Conservation (phyloP, 30 jellyfish, hydroid and myxozoan genomes). For the Pseudorhiza aurosa region DNA sequence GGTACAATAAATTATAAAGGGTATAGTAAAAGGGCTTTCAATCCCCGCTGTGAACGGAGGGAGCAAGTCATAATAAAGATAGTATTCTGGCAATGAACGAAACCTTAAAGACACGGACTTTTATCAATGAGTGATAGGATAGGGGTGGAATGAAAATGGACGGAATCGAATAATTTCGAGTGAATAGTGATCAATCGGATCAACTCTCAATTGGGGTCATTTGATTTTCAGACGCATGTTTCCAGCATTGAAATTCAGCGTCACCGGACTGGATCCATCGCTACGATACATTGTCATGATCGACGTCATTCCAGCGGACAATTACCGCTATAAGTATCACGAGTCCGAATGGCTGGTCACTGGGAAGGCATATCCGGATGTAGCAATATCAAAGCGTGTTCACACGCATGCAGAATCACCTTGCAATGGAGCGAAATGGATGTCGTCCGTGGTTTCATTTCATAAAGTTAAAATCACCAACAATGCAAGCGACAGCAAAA, state of each 20-base stretch:
- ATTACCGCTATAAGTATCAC: slow-evolving; percentile 86
- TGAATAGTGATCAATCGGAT: too few relatives aligned
- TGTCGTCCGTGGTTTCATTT: slow-evolving; percentile 79
- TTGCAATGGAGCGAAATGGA: slow-evolving; percentile 90
- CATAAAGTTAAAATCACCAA: slow-evolving; percentile 89
- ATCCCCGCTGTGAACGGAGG: too few relatives aligned
- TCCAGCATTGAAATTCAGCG: slow-evolving; percentile 77
- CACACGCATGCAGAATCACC: slow-evolving; percentile 88
- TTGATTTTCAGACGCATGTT: slow-evolving; percentile 76
- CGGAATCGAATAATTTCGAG: too few relatives aligned
- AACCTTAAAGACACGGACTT: too few relatives aligned
- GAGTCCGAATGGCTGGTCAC: slow-evolving; percentile 94
- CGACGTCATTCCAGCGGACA: slow-evolving; percentile 85
- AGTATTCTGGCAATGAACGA: too few relatives aligned
- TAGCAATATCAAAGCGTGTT: slow-evolving; percentile 67
- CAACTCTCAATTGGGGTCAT: neutral
- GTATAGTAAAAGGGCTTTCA: too few relatives aligned
- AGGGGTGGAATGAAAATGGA: too few relatives aligned
- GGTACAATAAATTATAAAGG: too few relatives aligned
- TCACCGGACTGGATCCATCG: slow-evolving; percentile 74
- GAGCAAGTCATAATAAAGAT: too few relatives aligned
- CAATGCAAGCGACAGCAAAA: slow-evolving; percentile 54
- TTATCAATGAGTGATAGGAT: too few relatives aligned
- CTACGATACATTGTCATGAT: slow-evolving; percentile 54
- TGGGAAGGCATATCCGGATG: slow-evolving; percentile 95